phyloP scores from a whole-genome alignment of 1,140 invertebrate species.

The Drosophila paulistorum region DNA sequence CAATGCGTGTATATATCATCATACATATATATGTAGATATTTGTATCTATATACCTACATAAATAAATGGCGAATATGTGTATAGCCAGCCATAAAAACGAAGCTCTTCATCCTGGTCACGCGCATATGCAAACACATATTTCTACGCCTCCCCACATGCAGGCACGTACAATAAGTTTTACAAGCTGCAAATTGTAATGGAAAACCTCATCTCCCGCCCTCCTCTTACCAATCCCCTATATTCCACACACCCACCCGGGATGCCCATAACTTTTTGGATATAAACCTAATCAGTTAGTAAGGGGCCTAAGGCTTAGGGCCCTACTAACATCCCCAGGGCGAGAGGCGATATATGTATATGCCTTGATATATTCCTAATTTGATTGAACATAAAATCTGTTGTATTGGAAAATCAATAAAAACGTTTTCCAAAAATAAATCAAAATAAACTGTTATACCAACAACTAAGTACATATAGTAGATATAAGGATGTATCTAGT shows the following conservation, averaged over 20 bases:
- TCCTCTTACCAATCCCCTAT: too few relatives aligned
- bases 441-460: not conserved
- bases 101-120: conserved; percentile 1
- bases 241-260: not conserved
- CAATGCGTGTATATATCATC: not conserved
- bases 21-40: not conserved
- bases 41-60: not conserved
- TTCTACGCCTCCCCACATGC: conserved; percentile 29
- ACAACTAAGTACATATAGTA: not conserved
- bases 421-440: conserved; percentile 53
- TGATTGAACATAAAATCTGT: not conserved
- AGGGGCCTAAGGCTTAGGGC: not conserved
- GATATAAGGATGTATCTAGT: conserved; percentile 16
- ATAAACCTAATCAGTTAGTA: conserved; percentile 6
- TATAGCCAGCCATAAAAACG: conserved; percentile 40
- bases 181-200: conserved; percentile 71
- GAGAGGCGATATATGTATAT: not conserved
- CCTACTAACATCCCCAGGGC: not conserved
- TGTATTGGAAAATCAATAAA: conserved; percentile 64
- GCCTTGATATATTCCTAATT: conserved; percentile 4
- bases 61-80: not conserved
- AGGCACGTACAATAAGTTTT: conserved; percentile 45
- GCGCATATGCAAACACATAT: conserved; percentile 27
- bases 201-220: not conserved
- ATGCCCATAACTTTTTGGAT: not conserved